These are phyloP conservation scores for Echinops telfairi DNA, from an alignment of 2,113 vertebrate species.

Conservation along the genomic window DNA sequence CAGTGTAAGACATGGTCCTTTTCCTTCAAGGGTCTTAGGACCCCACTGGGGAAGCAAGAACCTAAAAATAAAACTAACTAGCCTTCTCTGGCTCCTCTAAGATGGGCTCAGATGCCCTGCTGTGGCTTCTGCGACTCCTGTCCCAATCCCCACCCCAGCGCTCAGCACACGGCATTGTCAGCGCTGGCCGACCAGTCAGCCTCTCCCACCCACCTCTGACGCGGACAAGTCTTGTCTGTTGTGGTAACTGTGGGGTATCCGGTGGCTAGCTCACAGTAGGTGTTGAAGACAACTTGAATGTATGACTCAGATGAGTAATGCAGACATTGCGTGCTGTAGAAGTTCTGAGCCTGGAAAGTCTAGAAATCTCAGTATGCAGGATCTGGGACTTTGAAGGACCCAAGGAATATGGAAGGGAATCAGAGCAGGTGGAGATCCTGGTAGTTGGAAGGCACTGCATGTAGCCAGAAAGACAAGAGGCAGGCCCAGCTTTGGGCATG, in stretches of 20 bases:
- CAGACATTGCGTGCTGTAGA: background rate
- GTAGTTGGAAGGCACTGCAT: fast-evolving
- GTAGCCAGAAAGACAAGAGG: background rate
- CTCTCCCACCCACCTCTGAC: background rate
- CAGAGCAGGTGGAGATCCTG: background rate
- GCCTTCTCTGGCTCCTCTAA: background rate
- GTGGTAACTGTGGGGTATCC: background rate
- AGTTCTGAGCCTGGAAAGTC: background rate
- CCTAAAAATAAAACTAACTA: background rate
- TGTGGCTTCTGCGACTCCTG: fast-evolving
- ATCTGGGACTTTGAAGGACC: background rate
- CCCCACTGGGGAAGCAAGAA: background rate
- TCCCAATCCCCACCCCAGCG: background rate
- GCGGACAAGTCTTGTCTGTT: background rate
- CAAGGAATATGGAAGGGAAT: background rate
- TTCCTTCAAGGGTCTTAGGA: background rate
- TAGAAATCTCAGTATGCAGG: background rate
- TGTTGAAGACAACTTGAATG: background rate
- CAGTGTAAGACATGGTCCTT: background rate
- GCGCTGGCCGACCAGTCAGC: background rate
- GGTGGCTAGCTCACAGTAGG: background rate
- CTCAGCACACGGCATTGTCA: fast-evolving
- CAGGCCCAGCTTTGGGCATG: background rate
- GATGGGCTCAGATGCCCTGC: background rate
- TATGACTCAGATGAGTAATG: background rate